Base-by-base conservation (phyloP, 2,888 invertebrate genomes). In the Harpalus rufipes region DNA sequence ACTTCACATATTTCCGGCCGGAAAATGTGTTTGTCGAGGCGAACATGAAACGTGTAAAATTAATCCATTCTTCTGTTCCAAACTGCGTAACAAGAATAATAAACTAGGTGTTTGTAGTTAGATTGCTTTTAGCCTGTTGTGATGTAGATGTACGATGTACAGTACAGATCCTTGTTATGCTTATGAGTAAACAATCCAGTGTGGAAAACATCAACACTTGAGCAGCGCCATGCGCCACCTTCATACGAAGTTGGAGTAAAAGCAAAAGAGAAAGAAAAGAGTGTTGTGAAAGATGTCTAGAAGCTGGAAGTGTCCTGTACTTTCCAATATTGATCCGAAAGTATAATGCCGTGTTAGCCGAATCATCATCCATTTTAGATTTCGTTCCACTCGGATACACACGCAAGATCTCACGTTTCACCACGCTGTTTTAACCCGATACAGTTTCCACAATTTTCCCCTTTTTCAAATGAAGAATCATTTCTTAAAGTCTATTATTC, bases 291-390 rank as follows among this genome's bases (percentile, higher is more conserved):
- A 51, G 44, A 74, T 74, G 72, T 74, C 14, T 68, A 63, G 63
- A 18, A 32, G 68, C 44, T 78, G 51, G 41, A 80, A 80, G 44
- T 83, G 83, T 83, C 61, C 61, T n/a, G 74, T 61, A 83, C 59
- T 61, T 83, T 41, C 41, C 74, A 76, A 76, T 76, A 83, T 83
- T 83, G 83, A 83, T 83, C 83, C 74, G 32, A 61, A 41, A 81
- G 65, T 65, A 65, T 81, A 81, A 81, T 81, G 63, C 44, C 32
- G 21, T 81, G 81, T 81, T 81, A 81, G 81, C 41, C 18, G 83
- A 41, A 83, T 83, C 83, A 83, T 74, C 44, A 74, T 83, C 83
- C 83, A 83, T 83, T 83, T 83, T 83, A 74, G 74, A 83, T 76
- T 76, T 83, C 76, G 39, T 83, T 83, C 82, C 82, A 72, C 56